These are phyloP conservation scores for Squalus acanthias DNA, from an alignment of 2,797 vertebrate genomes.

Conservation along the genomic window DNA sequence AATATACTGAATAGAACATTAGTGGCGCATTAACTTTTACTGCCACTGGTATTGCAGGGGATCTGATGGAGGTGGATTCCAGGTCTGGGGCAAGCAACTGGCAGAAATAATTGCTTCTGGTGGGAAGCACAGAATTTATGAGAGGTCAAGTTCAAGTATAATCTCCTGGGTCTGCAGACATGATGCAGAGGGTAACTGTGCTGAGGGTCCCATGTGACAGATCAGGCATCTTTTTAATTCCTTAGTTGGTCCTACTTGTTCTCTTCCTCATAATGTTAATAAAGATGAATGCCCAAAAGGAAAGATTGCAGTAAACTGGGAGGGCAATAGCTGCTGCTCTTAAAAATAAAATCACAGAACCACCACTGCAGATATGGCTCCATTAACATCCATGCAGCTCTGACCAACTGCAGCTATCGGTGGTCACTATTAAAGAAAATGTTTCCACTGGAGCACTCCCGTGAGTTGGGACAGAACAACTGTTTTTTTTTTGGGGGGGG, in stretches of 20 bases:
- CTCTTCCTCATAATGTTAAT: not conserved
- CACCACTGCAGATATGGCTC: not conserved
- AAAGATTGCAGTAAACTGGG: not conserved
- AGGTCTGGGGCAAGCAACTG: not conserved
- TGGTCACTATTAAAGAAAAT: not conserved
- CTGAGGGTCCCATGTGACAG: no score
- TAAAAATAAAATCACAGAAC: not conserved
- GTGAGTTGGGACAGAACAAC: not conserved
- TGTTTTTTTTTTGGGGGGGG: not conserved
- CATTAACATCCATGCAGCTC: not conserved
- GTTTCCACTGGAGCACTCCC: not conserved
- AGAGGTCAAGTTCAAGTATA: no score
- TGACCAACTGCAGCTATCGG: not conserved
- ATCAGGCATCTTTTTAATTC: not conserved
- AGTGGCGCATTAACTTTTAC: not conserved
- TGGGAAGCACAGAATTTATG: not conserved
- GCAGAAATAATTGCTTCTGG: not conserved
- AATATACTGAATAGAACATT: not conserved
- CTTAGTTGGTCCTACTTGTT: not conserved
- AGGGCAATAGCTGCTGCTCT: not conserved
- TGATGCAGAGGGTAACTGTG: no score
- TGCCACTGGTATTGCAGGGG: not conserved
- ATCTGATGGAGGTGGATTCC: not conserved
- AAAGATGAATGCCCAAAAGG: not conserved
- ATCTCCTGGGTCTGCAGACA: no score